phyloP scores from a whole-genome alignment of 2,797 vertebrate species.

The Phrynocephalus guinanensis region DNA sequence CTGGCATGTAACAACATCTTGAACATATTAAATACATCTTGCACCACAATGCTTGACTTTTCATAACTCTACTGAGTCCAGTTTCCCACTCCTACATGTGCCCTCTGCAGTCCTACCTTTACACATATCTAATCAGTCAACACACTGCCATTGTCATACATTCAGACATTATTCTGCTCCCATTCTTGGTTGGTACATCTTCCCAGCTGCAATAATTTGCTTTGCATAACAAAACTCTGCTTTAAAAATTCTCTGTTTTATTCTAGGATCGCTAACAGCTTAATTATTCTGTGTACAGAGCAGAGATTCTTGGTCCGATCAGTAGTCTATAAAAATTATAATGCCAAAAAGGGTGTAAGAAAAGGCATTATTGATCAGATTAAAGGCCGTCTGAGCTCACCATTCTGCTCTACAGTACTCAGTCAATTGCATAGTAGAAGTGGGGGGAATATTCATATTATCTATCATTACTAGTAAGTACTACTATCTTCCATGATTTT shows the following conservation, averaged over 20 bases:
- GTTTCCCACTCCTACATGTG: background rate
- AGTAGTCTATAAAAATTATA: no score
- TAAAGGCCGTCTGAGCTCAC: background rate
- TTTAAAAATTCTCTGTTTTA: background rate
- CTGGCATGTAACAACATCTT: background rate
- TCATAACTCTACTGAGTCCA: background rate
- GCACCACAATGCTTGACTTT: background rate
- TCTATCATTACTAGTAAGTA: no score
- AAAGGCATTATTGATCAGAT: background rate
- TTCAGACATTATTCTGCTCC: background rate
- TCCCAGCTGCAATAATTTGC: background rate
- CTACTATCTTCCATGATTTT: no score
- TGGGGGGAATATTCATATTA: no score
- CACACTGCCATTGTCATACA: background rate
- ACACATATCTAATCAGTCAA: background rate
- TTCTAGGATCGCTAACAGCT: background rate
- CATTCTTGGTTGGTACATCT: conserved; percentile 1
- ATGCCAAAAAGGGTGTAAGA: no score
- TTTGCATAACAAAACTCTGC: background rate
- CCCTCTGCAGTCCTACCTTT: background rate
- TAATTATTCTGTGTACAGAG: no score
- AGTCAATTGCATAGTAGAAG: no score
- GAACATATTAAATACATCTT: conserved; percentile 13
- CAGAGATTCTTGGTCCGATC: no score
- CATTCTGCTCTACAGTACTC: background rate